A percentile compares a stretch with the other conserved stretches of the same genome.
These are phyloP conservation scores for Geopemphigus sp. DNA, from an alignment of 1,140 invertebrate genomes.

Conservation along the genomic window DNA sequence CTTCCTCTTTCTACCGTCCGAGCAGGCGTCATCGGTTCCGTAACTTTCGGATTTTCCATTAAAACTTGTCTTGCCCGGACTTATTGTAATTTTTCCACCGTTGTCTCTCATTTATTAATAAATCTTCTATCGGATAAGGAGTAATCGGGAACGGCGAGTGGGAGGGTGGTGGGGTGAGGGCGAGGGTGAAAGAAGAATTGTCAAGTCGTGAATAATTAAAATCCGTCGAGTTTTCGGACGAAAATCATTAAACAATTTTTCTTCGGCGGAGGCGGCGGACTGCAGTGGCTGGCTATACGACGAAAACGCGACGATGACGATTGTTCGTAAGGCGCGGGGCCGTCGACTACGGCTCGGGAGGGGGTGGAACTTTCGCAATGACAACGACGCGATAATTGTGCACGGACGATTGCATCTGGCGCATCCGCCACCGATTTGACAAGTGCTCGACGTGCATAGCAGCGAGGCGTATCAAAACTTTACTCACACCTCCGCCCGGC, in stretches of 20 bases:
- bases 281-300: background rate
- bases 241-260: conserved; percentile 48
- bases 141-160: no score
- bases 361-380: background rate
- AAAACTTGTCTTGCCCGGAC: conserved; percentile 39
- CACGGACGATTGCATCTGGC: conserved; percentile 47
- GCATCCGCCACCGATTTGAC: conserved; percentile 29
- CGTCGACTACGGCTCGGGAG: background rate
- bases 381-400: conserved; percentile 25
- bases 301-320: background rate
- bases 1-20: no score
- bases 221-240: conserved; percentile 46
- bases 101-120: conserved; percentile 47
- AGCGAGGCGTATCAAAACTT: conserved; percentile 38
- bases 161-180: background rate
- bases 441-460: conserved; percentile 20
- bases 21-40: conserved; percentile 11
- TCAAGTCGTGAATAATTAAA: conserved; percentile 49
- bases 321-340: background rate
- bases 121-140: conserved; percentile 1
- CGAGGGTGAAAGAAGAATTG: conserved; percentile 31
- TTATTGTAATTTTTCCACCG: conserved; percentile 46
- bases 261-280: background rate
- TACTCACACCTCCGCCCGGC: no score
- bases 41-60: conserved; percentile 46